Conservation (phyloP, 2,888 invertebrate genomes). For the Eremobia ochroleuca region DNA sequence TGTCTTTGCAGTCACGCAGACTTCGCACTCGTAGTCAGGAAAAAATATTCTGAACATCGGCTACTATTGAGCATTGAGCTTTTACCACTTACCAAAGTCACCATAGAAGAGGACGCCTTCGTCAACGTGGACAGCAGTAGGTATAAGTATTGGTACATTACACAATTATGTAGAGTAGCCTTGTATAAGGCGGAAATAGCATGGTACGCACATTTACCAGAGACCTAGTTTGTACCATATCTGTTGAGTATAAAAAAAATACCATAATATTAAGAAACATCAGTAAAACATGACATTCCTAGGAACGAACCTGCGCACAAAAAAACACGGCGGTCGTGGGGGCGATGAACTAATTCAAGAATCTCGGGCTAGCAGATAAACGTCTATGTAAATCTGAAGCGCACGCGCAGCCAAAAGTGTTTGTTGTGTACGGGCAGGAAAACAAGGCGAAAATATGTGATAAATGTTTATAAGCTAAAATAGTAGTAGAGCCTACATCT, state of each 20-base stretch:
- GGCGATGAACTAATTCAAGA: conserved; percentile 67
- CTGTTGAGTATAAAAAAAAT: conserved; percentile 21
- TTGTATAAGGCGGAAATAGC: background rate
- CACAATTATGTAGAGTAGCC: background rate
- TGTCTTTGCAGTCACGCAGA: background rate
- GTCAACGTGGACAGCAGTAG: background rate
- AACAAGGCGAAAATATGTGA: conserved; percentile 18
- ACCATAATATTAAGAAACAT: conserved; percentile 36
- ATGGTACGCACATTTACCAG: background rate
- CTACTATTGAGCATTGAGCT: background rate
- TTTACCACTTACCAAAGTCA: background rate
- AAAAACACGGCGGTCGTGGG: conserved; percentile 40
- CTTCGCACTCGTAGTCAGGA: background rate
- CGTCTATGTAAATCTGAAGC: conserved; percentile 54
- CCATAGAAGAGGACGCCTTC: background rate
- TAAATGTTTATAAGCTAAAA: background rate
- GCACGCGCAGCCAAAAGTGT: conserved; percentile 43
- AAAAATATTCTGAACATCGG: background rate
- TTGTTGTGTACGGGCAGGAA: conserved; percentile 32
- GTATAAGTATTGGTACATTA: background rate
- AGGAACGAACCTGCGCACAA: conserved; percentile 7
- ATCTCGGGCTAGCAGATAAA: conserved; percentile 57
- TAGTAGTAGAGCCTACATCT: background rate
- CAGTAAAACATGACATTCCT: conserved; percentile 32
- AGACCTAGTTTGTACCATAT: conserved; percentile 16